Evolutionary conservation across 2,888 invertebrate species (phyloP).

Genomic region (Cacoxenus indagator): DNA sequence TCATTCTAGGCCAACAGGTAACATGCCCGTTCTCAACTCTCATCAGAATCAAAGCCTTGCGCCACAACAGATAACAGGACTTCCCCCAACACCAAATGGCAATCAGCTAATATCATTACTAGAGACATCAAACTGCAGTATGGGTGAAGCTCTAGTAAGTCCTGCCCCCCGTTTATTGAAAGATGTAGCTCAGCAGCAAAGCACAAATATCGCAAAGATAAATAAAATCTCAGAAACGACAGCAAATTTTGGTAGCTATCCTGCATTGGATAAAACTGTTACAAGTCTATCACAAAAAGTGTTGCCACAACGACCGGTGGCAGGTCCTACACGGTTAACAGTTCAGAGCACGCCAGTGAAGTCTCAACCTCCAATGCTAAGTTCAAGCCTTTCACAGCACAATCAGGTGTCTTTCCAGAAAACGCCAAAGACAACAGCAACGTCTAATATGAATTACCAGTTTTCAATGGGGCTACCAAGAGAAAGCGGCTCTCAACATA

Average conservation of each 20-base stretch:
- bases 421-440: constrained; percentile 42
- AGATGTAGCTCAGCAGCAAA: constrained; percentile 67
- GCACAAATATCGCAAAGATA: constrained; percentile 31
- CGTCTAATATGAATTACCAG: constrained; percentile 34
- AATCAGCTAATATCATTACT: constrained; percentile 13
- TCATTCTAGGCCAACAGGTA: constrained; percentile 72
- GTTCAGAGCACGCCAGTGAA: constrained; percentile 76
- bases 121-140: constrained; percentile 56
- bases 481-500: constrained; percentile 36
- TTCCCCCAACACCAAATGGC: constrained; percentile 44
- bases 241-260: constrained; percentile 10
- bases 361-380: constrained; percentile 75
- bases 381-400: constrained; percentile 68
- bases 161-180: constrained; percentile 69
- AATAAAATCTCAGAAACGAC: background rate
- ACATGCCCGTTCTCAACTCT: constrained; percentile 67
- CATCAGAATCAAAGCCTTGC: constrained; percentile 49
- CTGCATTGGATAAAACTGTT: constrained; percentile 14
- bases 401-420: constrained; percentile 36
- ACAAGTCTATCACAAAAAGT: constrained; percentile 50
- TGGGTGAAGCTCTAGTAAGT: constrained; percentile 67
- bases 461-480: constrained; percentile 54
- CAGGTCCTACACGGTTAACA: constrained; percentile 74
- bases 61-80: constrained; percentile 46
- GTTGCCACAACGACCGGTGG: constrained; percentile 67